Base-by-base conservation (phyloP, 2,113 vertebrate genomes). In the Eptatretus burgeri region DNA sequence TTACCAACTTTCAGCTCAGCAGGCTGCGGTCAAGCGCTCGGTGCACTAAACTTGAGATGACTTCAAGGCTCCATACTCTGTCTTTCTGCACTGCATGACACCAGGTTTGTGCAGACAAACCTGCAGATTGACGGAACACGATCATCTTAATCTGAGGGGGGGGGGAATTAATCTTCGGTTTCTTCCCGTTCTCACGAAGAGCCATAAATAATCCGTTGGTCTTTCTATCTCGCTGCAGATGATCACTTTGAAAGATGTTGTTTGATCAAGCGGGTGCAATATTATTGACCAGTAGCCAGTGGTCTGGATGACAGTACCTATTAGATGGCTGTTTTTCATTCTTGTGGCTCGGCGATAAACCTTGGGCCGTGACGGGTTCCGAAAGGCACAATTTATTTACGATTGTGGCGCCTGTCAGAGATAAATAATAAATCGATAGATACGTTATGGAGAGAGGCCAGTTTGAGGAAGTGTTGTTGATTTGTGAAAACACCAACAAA, bases 401-500 rank as follows among this genome's bases (percentile, higher is more conserved):
- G 56, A 60, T 60, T 60, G 56, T 60, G 56, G 19, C 20, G 56
- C 56, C 20, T 60, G 56, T 60, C 56, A 60, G 56, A 60, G 56
- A 60, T 60, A 60, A 60, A 60, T 60, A 60, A 60, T 60, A 60
- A 60, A 60, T 60, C 56, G 19, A 60, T 60, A 60, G n/a, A 60
- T 20, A 20, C n/a, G 56, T 60, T n/a, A 60, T 60, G 56, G 56
- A 20, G 19, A 60, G 19, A 60, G 19, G n/a, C n/a, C 56, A 60
- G 56, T 60, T 41, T 41, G 27, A 41, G 27, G 27, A 41, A 41
- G 27, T 41, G 27, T 7, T 41, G 27, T 41, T 41, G 27, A 41
- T 41, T 41, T 41, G 27, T 41, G 27, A 41, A 41, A 41, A 41
- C 27, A 41, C 27, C 27, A 41, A 41, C 27, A 41, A 41, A 41